Evolutionary conservation across 2,888 invertebrate species (phyloP).

Genomic region (Digitonthophagus gazella): DNA sequence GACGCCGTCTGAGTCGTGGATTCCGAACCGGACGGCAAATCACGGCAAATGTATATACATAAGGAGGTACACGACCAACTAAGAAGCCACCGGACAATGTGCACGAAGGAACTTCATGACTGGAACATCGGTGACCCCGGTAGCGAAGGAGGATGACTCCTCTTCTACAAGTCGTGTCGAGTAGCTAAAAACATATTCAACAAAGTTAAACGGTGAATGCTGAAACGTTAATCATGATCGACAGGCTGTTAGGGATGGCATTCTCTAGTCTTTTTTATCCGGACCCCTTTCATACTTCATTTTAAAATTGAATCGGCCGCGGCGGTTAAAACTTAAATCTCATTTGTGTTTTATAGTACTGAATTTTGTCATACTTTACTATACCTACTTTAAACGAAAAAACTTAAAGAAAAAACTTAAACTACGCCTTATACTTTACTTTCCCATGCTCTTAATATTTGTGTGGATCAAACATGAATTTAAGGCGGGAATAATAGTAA

Average conservation of each 20-base stretch:
- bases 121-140: not conserved
- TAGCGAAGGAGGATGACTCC: not conserved
- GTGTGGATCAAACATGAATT: not conserved
- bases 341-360: too few relatives aligned
- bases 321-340: too few relatives aligned
- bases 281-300: not conserved
- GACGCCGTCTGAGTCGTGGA: conserved; percentile 36
- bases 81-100: conserved; percentile 43
- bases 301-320: too few relatives aligned
- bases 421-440: not conserved
- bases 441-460: not conserved
- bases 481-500: not conserved
- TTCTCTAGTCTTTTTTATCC: not conserved
- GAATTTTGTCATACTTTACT: too few relatives aligned
- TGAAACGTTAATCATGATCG: conserved; percentile 46
- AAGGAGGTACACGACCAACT: conserved; percentile 33
- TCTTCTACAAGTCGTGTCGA: not conserved
- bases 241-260: conserved; percentile 37
- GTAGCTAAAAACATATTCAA: not conserved
- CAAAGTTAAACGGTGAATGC: conserved; percentile 16
- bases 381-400: too few relatives aligned
- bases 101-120: not conserved
- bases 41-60: conserved; percentile 13
- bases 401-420: not conserved
- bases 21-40: conserved; percentile 29